These are phyloP conservation scores for Bimastos eiseni DNA, from an alignment of 2,888 invertebrate species.

Conservation along the genomic window DNA sequence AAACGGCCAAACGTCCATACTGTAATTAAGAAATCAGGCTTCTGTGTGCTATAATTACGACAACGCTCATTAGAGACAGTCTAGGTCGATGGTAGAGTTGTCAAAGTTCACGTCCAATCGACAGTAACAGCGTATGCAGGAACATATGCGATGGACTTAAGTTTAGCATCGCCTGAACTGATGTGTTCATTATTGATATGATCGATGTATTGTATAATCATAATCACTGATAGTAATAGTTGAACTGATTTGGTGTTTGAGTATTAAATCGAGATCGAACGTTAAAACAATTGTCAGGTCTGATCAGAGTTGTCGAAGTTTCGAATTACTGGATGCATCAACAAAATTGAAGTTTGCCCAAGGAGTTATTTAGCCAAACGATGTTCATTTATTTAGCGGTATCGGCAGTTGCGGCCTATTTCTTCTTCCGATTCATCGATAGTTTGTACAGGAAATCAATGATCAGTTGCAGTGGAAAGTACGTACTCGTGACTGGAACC, in stretches of 20 bases:
- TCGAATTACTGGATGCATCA: neutral
- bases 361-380: neutral
- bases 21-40: neutral
- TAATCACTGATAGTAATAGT: no score
- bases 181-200: no score
- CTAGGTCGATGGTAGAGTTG: neutral
- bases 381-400: neutral
- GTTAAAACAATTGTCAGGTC: neutral
- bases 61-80: neutral
- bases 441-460: neutral
- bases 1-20: no score
- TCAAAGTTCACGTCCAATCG: neutral
- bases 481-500: slow-evolving; percentile 35
- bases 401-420: neutral
- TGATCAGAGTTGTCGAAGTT: neutral
- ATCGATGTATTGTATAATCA: no score
- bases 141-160: neutral
- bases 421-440: slow-evolving; percentile 24
- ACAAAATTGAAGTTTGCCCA: neutral
- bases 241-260: neutral
- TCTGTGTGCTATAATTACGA: neutral
- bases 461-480: neutral
- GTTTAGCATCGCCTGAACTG: neutral
- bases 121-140: neutral
- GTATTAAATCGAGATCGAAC: neutral